phyloP scores from a whole-genome alignment of 2,888 invertebrate genomes.

The Antitype chi region DNA sequence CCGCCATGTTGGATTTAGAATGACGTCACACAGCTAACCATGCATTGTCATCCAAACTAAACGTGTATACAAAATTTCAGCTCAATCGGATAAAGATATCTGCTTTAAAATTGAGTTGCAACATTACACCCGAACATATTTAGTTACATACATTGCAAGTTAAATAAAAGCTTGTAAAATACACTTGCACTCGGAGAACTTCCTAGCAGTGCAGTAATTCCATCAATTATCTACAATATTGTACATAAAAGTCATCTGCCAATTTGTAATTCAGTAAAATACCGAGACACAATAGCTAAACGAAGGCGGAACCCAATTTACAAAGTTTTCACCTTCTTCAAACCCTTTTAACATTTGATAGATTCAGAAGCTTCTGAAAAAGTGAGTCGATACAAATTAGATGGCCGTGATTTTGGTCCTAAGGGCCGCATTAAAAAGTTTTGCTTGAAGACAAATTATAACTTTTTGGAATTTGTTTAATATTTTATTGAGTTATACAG shows the following conservation, averaged over 20 bases:
- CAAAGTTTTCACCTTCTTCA: constrained; percentile 70
- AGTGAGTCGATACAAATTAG: constrained; percentile 59
- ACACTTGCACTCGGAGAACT: not conserved
- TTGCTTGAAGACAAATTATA: constrained; percentile 37
- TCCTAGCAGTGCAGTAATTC: constrained; percentile 9
- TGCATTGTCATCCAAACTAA: too few species aligned
- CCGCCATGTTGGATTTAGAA: too few species aligned
- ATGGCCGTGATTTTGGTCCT: constrained; percentile 40
- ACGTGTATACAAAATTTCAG: too few species aligned
- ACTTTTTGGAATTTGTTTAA: constrained; percentile 44
- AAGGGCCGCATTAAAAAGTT: constrained; percentile 52
- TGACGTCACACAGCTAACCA: too few species aligned
- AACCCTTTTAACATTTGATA: constrained; percentile 70
- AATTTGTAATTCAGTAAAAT: constrained; percentile 70
- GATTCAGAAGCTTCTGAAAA: constrained; percentile 61
- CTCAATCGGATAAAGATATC: too few species aligned
- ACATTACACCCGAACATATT: too few species aligned
- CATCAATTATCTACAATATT: constrained; percentile 38
- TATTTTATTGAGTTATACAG: constrained; percentile 48
- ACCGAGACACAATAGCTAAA: constrained; percentile 70
- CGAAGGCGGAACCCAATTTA: constrained; percentile 70
- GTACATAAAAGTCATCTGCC: constrained; percentile 44
- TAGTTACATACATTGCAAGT: too few species aligned
- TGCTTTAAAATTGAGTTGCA: too few species aligned
- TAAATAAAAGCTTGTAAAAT: too few species aligned